Evolutionary conservation across 1,140 invertebrate genomes (phyloP).

Genomic region (Diorhabda carinulata): DNA sequence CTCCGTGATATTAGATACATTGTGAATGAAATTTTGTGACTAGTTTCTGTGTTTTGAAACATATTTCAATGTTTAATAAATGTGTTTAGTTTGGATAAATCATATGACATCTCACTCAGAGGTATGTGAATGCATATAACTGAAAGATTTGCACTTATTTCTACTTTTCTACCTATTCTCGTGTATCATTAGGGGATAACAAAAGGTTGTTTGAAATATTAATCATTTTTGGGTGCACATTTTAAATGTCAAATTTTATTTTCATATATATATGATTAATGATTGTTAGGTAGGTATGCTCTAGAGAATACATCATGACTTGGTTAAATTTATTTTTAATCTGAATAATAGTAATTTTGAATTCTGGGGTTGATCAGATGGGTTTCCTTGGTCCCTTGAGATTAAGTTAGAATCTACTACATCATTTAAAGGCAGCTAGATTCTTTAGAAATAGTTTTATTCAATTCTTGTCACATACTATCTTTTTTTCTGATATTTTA

Average conservation of each 20-base stretch:
- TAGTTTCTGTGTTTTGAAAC: conserved; percentile 23
- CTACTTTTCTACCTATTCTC: conserved; percentile 14
- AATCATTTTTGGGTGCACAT: conserved; percentile 45
- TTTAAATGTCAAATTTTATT: conserved; percentile 45
- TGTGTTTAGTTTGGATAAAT: conserved; percentile 19
- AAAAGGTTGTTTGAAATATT: conserved; percentile 45
- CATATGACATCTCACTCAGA: conserved; percentile 13
- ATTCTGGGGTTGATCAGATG: conserved; percentile 19
- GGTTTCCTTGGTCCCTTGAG: conserved; percentile 23
- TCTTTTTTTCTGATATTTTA: no score
- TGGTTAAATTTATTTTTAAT: conserved; percentile 36
- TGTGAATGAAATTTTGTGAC: conserved; percentile 27
- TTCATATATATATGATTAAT: conserved; percentile 46
- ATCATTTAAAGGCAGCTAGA: conserved; percentile 36
- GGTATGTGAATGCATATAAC: conserved; percentile 13
- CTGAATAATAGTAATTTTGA: conserved; percentile 37
- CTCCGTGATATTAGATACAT: conserved; percentile 35
- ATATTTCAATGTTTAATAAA: conserved; percentile 10
- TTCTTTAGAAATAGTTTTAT: conserved; percentile 27
- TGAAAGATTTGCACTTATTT: conserved; percentile 5
- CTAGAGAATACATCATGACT: conserved; percentile 41
- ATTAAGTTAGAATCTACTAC: conserved; percentile 39
- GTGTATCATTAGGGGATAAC: conserved; percentile 37
- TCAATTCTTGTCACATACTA: no score
- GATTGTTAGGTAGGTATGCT: conserved; percentile 34